A percentile compares a stretch with the other conserved stretches of the same genome.
phyloP scores from a whole-genome alignment of 2,113 vertebrate genomes.

The Rhadina sibilatrix region DNA sequence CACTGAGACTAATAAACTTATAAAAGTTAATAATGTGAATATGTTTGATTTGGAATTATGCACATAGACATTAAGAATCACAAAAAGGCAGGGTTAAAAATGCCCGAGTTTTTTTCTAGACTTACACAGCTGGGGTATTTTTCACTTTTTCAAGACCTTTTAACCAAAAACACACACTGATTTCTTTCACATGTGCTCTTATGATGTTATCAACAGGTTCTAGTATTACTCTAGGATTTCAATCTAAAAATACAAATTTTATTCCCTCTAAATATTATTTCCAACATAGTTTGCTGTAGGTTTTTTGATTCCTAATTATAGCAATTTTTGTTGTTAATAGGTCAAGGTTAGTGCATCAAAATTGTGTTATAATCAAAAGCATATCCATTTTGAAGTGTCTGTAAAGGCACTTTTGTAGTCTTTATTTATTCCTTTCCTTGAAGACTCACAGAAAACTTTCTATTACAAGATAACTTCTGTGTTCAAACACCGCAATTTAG shows the following conservation, averaged over 20 bases:
- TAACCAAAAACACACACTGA: neutral
- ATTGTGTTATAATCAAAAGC: neutral
- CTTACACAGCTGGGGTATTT: neutral
- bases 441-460: neutral
- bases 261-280: neutral
- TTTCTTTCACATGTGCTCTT: slow-evolving; percentile 14
- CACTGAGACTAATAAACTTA: slow-evolving; percentile 83
- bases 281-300: neutral
- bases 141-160: neutral
- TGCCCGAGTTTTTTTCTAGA: slow-evolving; percentile 1
- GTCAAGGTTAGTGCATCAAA: neutral
- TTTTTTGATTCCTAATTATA: neutral
- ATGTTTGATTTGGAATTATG: slow-evolving; percentile 84
- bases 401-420: neutral
- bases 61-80: slow-evolving; percentile 70
- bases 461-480: neutral
- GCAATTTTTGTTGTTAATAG: neutral
- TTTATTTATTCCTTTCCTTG: neutral
- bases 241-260: neutral
- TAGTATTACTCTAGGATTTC: slow-evolving; percentile 1
- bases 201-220: neutral
- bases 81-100: slow-evolving; percentile 44
- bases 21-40: slow-evolving; percentile 86
- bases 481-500: neutral
- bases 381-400: neutral